A percentile compares a stretch with the other conserved stretches of the same genome.
These are phyloP conservation scores for Dolichoris vasculosae DNA, from an alignment of 1,140 invertebrate species.

Conservation along the genomic window DNA sequence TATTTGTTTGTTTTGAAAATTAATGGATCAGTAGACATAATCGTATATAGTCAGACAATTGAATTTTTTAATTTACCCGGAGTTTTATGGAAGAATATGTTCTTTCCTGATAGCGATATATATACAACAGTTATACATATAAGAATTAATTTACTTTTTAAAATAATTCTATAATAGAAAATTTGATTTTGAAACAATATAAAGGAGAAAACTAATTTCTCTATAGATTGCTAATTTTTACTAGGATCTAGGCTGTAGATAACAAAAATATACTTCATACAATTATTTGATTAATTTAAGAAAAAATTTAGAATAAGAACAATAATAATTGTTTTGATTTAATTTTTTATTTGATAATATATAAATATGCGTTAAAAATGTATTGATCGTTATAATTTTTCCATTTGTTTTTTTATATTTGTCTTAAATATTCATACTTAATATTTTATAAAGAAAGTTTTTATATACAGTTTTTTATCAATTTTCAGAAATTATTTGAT, in stretches of 20 bases:
- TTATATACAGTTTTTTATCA: not conserved
- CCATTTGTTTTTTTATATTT: too few relatives aligned
- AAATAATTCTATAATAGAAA: not conserved
- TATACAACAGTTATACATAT: not conserved
- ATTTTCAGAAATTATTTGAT: slow-evolving; percentile 43
- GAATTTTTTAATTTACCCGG: not conserved
- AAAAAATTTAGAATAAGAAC: too few relatives aligned
- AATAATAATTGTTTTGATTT: too few relatives aligned
- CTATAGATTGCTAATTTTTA: slow-evolving; percentile 1
- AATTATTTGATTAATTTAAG: not conserved
- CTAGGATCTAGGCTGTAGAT: not conserved
- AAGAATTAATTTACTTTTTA: not conserved
- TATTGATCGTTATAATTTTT: too few relatives aligned
- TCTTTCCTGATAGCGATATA: not conserved
- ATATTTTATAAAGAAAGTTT: not conserved
- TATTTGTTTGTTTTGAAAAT: too few relatives aligned
- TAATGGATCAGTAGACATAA: slow-evolving; percentile 39
- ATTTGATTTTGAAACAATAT: not conserved
- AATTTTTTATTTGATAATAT: too few relatives aligned
- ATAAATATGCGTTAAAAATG: too few relatives aligned
- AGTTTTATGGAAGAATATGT: not conserved
- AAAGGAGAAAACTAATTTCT: slow-evolving; percentile 52
- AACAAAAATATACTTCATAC: not conserved
- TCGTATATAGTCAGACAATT: slow-evolving; percentile 41
- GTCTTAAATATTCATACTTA: too few relatives aligned